Evolutionary conservation across 2,113 vertebrate genomes (phyloP).

Genomic region (Petaurus breviceps): DNA sequence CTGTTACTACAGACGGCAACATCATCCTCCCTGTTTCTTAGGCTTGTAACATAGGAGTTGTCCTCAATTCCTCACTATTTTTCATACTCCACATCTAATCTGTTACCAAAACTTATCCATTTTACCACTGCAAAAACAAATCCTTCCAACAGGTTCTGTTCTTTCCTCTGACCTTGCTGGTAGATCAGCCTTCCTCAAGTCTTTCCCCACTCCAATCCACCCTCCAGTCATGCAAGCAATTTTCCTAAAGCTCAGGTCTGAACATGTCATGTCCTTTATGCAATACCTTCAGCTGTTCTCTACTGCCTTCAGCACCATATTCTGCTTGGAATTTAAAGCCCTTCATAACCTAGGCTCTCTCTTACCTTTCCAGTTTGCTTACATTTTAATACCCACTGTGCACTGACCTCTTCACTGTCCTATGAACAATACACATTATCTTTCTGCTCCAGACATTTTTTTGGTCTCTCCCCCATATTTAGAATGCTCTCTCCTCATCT

Average conservation of each 20-base stretch:
- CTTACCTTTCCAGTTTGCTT: background rate
- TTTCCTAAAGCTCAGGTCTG: background rate
- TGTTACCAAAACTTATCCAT: background rate
- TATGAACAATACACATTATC: background rate
- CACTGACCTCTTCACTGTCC: background rate
- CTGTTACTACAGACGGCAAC: background rate
- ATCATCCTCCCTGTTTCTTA: background rate
- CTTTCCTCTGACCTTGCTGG: background rate
- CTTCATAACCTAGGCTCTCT: background rate
- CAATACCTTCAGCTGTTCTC: background rate
- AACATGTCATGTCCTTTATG: too few relatives aligned
- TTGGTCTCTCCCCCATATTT: background rate
- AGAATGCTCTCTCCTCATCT: background rate
- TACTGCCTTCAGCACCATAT: background rate
- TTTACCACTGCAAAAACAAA: background rate
- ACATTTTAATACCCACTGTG: background rate
- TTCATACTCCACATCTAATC: background rate
- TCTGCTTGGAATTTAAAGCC: background rate
- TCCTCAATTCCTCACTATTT: background rate
- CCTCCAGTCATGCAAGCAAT: background rate
- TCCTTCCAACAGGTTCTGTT: background rate
- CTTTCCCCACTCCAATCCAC: background rate
- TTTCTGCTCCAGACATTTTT: background rate
- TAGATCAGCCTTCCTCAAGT: background rate
- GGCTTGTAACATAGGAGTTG: background rate